Evolutionary conservation across 1,140 invertebrate species (phyloP).

Genomic region (Bombus affinis): DNA sequence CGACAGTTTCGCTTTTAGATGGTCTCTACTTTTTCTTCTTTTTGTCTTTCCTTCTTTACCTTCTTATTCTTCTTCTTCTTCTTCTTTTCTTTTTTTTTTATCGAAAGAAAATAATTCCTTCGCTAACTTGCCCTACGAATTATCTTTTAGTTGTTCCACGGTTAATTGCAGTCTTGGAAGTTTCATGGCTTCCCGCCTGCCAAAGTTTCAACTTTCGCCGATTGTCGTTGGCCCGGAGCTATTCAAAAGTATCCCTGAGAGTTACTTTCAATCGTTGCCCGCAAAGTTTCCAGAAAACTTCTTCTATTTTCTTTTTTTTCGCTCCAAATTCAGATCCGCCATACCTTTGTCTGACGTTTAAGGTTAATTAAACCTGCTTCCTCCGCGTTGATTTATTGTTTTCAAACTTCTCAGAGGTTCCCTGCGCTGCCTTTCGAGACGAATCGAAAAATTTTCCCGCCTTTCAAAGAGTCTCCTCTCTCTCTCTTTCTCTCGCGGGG

Average conservation of each 20-base stretch:
- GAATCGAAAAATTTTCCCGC: background rate
- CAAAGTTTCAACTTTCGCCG: constrained; percentile 42
- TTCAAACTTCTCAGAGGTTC: background rate
- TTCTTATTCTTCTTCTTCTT: background rate
- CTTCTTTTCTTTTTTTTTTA: background rate
- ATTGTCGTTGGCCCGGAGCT: constrained; percentile 39
- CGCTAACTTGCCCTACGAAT: constrained; percentile 25
- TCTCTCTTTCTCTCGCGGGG: background rate
- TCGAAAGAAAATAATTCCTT: constrained; percentile 21
- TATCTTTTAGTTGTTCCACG: constrained; percentile 43
- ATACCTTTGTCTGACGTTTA: constrained; percentile 27
- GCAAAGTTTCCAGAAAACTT: constrained; percentile 16
- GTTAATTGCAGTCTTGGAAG: constrained; percentile 52
- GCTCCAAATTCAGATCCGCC: constrained; percentile 23
- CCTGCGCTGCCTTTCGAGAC: background rate
- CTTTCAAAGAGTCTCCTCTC: background rate
- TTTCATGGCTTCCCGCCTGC: constrained; percentile 47
- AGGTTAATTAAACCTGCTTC: constrained; percentile 46
- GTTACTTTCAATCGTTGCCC: constrained; percentile 54
- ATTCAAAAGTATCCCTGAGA: constrained; percentile 37
- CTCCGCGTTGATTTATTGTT: constrained; percentile 2
- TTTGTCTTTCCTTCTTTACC: background rate
- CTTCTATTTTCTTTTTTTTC: background rate
- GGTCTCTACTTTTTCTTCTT: background rate
- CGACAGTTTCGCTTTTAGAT: background rate